Conservation (phyloP, 2,797 vertebrate species). For the Thripadectes ignobilis region DNA sequence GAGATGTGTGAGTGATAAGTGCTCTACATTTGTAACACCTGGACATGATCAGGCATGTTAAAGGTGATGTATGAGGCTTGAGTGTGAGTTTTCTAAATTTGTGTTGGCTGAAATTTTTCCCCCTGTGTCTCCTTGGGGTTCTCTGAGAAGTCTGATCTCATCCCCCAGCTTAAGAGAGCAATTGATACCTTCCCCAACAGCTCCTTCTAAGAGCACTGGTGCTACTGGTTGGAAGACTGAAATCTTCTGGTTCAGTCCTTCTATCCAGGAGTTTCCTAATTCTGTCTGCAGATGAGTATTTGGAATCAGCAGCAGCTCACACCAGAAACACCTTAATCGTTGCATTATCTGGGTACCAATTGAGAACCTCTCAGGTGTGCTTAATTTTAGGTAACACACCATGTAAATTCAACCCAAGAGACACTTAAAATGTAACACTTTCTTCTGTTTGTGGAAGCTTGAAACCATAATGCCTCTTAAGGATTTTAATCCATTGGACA, state of each 20-base stretch:
- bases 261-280: neutral
- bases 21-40: neutral
- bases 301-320: neutral
- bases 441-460: neutral
- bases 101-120: neutral
- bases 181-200: neutral
- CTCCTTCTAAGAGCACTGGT: neutral
- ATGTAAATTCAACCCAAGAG: neutral
- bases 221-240: neutral
- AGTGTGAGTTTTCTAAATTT: neutral
- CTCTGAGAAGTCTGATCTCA: neutral
- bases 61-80: neutral
- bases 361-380: neutral
- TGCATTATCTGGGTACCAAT: neutral
- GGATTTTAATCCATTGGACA: neutral
- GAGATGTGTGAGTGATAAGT: slow-evolving; percentile 15
- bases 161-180: neutral
- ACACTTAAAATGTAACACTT: neutral
- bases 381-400: neutral
- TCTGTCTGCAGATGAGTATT: neutral
- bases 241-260: neutral
- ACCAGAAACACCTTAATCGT: neutral
- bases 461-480: neutral
- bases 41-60: neutral
- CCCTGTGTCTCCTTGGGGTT: neutral